These are phyloP conservation scores for Clarias pachynema DNA, from an alignment of 2,797 vertebrate genomes.

Conservation along the genomic window DNA sequence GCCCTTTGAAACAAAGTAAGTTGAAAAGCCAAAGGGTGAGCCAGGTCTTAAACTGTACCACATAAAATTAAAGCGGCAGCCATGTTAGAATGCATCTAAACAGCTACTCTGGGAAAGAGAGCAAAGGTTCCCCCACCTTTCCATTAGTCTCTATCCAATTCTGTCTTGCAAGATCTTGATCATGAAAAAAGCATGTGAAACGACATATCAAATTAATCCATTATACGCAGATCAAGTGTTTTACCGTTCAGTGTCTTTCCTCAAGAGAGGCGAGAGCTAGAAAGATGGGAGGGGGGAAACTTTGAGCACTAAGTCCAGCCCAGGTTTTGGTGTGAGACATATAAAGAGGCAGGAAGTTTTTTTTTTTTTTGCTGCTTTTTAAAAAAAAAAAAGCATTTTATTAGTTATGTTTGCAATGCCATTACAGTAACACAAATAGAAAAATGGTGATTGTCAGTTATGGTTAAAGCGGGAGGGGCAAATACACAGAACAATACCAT, in stretches of 20 bases:
- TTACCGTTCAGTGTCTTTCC: conserved; percentile 64
- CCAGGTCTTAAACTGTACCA: conserved; percentile 29
- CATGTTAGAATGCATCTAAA: conserved; percentile 46
- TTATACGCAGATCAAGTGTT: conserved; percentile 60
- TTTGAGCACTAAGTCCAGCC: conserved; percentile 67
- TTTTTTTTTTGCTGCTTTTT: not conserved
- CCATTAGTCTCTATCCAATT: conserved; percentile 62
- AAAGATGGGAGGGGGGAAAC: conserved; percentile 60
- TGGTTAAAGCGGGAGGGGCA: conserved; percentile 57
- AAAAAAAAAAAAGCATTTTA: not conserved
- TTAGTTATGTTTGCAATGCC: conserved; percentile 72
- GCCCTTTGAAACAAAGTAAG: conserved; percentile 43
- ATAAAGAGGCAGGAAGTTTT: conserved; percentile 79
- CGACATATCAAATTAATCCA: conserved; percentile 64
- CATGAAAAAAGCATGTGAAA: conserved; percentile 55
- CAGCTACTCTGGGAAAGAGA: conserved; percentile 38
- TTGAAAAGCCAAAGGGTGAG: conserved; percentile 43
- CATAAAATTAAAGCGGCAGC: conserved; percentile 39
- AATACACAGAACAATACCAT: conserved; percentile 31
- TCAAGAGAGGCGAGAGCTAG: conserved; percentile 33
- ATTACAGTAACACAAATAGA: conserved; percentile 75
- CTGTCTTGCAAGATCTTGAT: conserved; percentile 61
- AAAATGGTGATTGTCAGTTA: conserved; percentile 81
- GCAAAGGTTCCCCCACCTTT: conserved; percentile 70
- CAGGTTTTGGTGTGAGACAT: conserved; percentile 70